Conservation (phyloP, 2,797 vertebrate genomes). For the Hozukius guyotensis region DNA sequence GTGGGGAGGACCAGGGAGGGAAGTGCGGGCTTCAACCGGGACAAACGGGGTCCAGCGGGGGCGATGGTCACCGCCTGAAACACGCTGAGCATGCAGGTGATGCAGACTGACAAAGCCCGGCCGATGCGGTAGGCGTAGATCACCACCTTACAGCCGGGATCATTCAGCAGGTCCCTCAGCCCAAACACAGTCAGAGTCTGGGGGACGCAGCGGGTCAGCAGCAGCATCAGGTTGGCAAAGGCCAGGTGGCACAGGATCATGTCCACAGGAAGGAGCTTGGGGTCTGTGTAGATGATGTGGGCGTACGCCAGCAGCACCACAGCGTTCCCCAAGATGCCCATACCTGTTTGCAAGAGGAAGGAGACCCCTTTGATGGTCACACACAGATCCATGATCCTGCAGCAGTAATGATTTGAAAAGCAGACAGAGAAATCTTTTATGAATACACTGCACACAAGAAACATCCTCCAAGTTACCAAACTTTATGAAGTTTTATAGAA, state of each 20-base stretch:
- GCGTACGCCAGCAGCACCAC: constrained; percentile 79
- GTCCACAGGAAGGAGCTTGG: constrained; percentile 81
- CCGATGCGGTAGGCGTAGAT: constrained; percentile 82
- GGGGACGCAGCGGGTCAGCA: constrained; percentile 82
- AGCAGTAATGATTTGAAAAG: neutral
- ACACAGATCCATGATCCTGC: constrained; percentile 84
- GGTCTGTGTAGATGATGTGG: constrained; percentile 64
- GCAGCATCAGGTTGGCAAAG: constrained; percentile 82
- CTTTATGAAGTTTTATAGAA: neutral
- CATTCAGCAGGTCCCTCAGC: constrained; percentile 75
- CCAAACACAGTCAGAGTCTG: constrained; percentile 86
- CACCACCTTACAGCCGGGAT: constrained; percentile 83
- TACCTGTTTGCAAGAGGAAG: constrained; percentile 84
- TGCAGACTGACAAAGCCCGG: constrained; percentile 84
- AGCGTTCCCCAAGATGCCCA: constrained; percentile 82
- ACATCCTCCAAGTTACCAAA: neutral
- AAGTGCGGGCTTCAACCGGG: constrained; percentile 73
- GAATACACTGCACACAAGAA: constrained; percentile 14
- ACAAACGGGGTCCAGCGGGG: constrained; percentile 64
- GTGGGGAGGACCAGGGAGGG: constrained; percentile 77
- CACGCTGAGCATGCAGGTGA: constrained; percentile 86
- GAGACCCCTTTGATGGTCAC: constrained; percentile 87
- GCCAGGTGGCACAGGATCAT: constrained; percentile 85
- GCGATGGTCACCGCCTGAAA: constrained; percentile 82
- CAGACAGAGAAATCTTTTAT: constrained; percentile 24